These are phyloP conservation scores for Anabacerthia variegaticeps DNA, from an alignment of 2,797 vertebrate species.

Conservation along the genomic window DNA sequence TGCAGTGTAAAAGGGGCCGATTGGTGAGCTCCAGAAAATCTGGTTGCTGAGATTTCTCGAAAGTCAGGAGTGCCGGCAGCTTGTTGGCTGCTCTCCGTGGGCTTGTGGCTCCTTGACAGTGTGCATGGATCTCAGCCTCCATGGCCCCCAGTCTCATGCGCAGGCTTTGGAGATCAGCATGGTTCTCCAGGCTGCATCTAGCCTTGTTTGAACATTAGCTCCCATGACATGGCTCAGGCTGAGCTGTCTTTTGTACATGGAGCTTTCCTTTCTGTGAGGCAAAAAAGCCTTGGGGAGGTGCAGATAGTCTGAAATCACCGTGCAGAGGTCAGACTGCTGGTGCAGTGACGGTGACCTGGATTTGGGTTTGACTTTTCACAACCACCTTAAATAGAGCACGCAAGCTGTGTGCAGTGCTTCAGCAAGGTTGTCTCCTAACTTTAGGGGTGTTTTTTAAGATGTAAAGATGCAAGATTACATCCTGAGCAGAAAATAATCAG, in stretches of 20 bases:
- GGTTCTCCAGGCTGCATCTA: background rate
- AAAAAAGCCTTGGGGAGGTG: background rate
- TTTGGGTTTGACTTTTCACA: background rate
- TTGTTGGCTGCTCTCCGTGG: background rate
- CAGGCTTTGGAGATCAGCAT: background rate
- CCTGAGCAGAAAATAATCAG: background rate
- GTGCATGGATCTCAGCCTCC: accelerated
- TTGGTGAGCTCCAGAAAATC: background rate
- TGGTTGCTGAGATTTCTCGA: background rate
- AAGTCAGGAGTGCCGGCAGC: background rate
- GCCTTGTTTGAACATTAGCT: background rate
- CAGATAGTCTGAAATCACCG: background rate
- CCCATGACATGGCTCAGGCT: background rate
- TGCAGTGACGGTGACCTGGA: background rate
- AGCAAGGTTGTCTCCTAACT: background rate
- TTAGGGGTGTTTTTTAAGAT: background rate
- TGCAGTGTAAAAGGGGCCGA: accelerated
- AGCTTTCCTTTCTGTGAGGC: background rate
- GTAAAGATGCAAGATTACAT: background rate
- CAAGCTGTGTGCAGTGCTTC: background rate
- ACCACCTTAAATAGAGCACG: background rate
- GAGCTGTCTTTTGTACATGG: background rate
- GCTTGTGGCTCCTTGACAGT: background rate
- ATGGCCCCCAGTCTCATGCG: accelerated
- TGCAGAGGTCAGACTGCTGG: background rate